Evolutionary conservation across 2,797 vertebrate species (phyloP).

Genomic region (Peromyscus eremicus): DNA sequence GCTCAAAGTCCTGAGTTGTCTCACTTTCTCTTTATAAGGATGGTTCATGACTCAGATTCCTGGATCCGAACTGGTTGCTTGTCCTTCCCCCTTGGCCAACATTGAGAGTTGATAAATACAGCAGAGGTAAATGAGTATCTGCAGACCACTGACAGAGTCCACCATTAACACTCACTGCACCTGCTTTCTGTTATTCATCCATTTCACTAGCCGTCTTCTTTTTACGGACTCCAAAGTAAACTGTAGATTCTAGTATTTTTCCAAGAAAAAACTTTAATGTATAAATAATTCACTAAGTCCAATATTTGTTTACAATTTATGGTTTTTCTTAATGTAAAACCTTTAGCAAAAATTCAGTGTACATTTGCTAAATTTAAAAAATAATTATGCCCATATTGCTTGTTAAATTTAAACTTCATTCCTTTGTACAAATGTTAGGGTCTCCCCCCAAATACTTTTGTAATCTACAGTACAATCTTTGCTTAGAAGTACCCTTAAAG

Average conservation of each 20-base stretch:
- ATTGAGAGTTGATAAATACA: slow-evolving; percentile 44
- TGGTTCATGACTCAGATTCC: background rate
- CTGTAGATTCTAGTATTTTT: background rate
- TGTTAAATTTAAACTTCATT: slow-evolving; percentile 60
- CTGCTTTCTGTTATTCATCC: slow-evolving; percentile 37
- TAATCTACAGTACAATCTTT: slow-evolving; percentile 43
- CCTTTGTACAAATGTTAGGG: slow-evolving; percentile 48
- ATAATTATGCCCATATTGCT: background rate
- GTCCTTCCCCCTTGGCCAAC: background rate
- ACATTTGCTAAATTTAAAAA: slow-evolving; percentile 57
- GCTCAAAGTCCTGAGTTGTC: slow-evolving; percentile 7
- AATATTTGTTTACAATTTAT: slow-evolving; percentile 39
- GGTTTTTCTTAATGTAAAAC: slow-evolving; percentile 50
- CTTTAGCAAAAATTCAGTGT: slow-evolving; percentile 4
- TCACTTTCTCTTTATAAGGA: slow-evolving; percentile 16
- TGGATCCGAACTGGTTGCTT: slow-evolving; percentile 44
- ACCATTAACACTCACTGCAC: slow-evolving; percentile 18
- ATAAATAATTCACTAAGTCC: slow-evolving; percentile 16
- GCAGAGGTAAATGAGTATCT: background rate
- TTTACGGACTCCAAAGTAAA: slow-evolving; percentile 61
- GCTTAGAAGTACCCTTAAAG: slow-evolving; percentile 26
- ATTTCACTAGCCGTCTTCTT: slow-evolving; percentile 25
- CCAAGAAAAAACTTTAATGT: slow-evolving; percentile 15
- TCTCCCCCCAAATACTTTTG: background rate
- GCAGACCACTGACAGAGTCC: slow-evolving; percentile 17